These are phyloP conservation scores for Pogonognathellus flavescens DNA, from an alignment of 1,140 invertebrate genomes.

Conservation along the genomic window DNA sequence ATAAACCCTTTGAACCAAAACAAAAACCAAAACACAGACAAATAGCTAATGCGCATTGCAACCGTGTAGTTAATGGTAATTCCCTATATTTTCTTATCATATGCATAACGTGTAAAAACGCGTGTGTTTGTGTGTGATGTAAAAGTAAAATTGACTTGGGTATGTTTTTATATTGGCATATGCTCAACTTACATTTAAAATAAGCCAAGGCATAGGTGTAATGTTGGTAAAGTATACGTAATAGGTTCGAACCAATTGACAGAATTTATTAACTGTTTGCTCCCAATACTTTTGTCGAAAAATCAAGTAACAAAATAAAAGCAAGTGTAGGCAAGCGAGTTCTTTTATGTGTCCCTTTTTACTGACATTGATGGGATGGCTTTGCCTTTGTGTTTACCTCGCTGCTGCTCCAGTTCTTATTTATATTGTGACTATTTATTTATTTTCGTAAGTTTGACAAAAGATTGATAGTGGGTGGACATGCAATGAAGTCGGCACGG, in stretches of 20 bases:
- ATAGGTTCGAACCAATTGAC: slow-evolving; percentile 19
- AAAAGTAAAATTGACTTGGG: background rate
- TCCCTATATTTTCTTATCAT: slow-evolving; percentile 26
- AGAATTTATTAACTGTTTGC: slow-evolving; percentile 25
- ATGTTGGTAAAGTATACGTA: background rate
- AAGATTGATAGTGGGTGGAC: slow-evolving; percentile 57
- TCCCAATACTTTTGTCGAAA: background rate
- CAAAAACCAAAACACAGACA: slow-evolving; percentile 25
- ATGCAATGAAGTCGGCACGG: slow-evolving; percentile 32
- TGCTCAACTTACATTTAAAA: background rate
- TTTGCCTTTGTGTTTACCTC: background rate
- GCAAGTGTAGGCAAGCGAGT: slow-evolving; percentile 10
- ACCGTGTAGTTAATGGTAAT: slow-evolving; percentile 32
- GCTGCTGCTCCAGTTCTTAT: slow-evolving; percentile 27
- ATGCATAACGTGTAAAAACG: background rate
- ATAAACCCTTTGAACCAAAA: slow-evolving; percentile 24
- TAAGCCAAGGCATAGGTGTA: background rate
- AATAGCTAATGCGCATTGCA: slow-evolving; percentile 18
- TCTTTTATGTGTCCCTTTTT: slow-evolving; percentile 16
- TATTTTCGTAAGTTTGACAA: slow-evolving; percentile 56
- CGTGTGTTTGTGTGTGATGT: background rate
- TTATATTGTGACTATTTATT: slow-evolving; percentile 52
- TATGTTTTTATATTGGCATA: background rate
- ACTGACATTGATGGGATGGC: slow-evolving; percentile 15
- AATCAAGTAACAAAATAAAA: background rate